Evolutionary conservation across 2,888 invertebrate genomes (phyloP).

Genomic region (Phymatocera aterrima): DNA sequence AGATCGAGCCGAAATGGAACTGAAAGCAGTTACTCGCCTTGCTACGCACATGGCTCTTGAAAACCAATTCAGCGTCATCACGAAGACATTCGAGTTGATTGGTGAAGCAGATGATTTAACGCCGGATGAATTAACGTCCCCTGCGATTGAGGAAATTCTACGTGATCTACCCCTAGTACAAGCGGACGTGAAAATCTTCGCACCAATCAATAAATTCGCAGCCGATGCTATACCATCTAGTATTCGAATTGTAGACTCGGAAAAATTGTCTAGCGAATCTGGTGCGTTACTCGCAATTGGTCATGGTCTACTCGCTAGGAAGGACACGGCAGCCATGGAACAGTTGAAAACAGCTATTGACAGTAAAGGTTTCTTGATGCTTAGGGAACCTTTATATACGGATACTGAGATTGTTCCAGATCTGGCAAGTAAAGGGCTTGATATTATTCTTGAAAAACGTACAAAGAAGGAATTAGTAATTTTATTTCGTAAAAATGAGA

Average conservation of each 20-base stretch:
- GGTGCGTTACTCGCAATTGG: slow-evolving; percentile 76
- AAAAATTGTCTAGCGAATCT: slow-evolving; percentile 72
- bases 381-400: slow-evolving; percentile 78
- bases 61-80: not conserved
- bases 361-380: slow-evolving; percentile 81
- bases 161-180: slow-evolving; percentile 25
- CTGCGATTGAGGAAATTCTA: not conserved
- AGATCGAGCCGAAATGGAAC: slow-evolving; percentile 73
- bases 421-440: slow-evolving; percentile 72
- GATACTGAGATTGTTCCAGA: slow-evolving; percentile 55
- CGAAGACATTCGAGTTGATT: slow-evolving; percentile 18
- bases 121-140: slow-evolving; percentile 15
- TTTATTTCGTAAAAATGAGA: slow-evolving; percentile 78
- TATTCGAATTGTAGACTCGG: slow-evolving; percentile 79
- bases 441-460: slow-evolving; percentile 79
- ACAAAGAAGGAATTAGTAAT: slow-evolving; percentile 80
- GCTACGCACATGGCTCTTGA: slow-evolving; percentile 27
- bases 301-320: slow-evolving; percentile 79
- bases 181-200: slow-evolving; percentile 73
- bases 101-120: not conserved
- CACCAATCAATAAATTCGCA: slow-evolving; percentile 67
- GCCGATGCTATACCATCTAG: slow-evolving; percentile 74
- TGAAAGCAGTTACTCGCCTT: not conserved
- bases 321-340: slow-evolving; percentile 75
- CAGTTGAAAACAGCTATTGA: slow-evolving; percentile 80